Evolutionary conservation across 2,888 invertebrate species (phyloP).

Genomic region (Pelosia muscerda): DNA sequence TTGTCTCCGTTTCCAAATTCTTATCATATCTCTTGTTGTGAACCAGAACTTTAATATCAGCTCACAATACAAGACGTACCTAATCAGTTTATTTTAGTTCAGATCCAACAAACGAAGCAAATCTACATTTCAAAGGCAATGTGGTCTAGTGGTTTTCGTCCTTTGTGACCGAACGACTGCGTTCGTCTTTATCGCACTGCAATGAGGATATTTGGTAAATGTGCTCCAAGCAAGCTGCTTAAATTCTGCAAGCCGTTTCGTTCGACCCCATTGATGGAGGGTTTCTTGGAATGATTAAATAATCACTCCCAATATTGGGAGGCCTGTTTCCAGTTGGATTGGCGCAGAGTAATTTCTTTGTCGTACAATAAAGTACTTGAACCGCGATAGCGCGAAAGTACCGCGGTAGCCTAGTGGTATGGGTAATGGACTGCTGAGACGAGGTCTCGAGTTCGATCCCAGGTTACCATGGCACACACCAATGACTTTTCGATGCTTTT

Average conservation of each 20-base stretch:
- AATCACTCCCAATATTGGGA: too few species aligned
- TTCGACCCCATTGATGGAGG: background rate
- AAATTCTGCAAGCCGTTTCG: background rate
- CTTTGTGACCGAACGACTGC: slow-evolving; percentile 38
- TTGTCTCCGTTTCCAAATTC: too few species aligned
- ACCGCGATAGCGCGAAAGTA: too few species aligned
- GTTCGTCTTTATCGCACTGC: slow-evolving; percentile 53
- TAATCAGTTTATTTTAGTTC: background rate
- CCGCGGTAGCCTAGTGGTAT: too few species aligned
- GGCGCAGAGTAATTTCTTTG: too few species aligned
- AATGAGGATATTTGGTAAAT: slow-evolving; percentile 62
- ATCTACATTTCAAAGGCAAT: slow-evolving; percentile 26
- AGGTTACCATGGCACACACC: too few species aligned
- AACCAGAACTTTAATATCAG: background rate
- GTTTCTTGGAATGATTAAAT: background rate
- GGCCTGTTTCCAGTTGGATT: too few species aligned
- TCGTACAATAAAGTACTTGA: too few species aligned
- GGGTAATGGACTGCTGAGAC: too few species aligned
- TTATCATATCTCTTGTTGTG: too few species aligned
- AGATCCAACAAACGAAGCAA: slow-evolving; percentile 3
- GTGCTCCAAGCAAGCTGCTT: background rate
- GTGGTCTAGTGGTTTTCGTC: slow-evolving; percentile 21
- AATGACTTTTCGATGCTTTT: too few species aligned
- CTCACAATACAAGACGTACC: background rate
- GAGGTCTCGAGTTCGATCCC: too few species aligned